Evolutionary conservation across 2,113 vertebrate genomes (phyloP).

Genomic region (Condylura cristata): DNA sequence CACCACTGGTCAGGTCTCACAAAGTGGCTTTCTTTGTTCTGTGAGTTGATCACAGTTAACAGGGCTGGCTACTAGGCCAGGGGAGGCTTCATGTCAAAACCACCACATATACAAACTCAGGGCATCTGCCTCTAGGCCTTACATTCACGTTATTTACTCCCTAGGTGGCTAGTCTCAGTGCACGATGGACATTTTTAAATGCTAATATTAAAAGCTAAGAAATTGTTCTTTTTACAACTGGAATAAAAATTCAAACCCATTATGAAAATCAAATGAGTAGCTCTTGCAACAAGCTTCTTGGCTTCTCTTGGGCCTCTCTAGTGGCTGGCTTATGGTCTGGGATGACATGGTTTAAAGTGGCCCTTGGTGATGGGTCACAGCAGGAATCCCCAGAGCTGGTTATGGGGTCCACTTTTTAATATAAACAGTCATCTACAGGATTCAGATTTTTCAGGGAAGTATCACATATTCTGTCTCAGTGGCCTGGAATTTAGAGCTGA

Average conservation of each 20-base stretch:
- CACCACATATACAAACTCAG: not conserved
- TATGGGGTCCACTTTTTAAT: not conserved
- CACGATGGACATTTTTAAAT: not conserved
- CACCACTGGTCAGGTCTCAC: not conserved
- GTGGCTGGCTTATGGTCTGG: not conserved
- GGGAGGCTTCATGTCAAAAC: not conserved
- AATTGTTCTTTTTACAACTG: constrained; percentile 2
- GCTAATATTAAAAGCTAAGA: not conserved
- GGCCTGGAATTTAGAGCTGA: not conserved
- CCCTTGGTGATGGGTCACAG: not conserved
- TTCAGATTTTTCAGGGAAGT: not conserved
- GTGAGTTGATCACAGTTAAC: not conserved
- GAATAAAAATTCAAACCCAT: not conserved
- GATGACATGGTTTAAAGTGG: not conserved
- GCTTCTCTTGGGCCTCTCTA: not conserved
- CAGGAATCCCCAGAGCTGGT: not conserved
- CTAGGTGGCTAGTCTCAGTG: not conserved
- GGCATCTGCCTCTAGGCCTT: not conserved
- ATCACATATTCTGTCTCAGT: not conserved
- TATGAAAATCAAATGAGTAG: not conserved
- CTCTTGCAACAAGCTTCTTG: not conserved
- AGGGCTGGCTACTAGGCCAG: not conserved
- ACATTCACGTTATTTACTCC: not conserved
- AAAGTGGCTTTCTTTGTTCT: not conserved
- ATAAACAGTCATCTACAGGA: not conserved